Percentiles rank a stretch among this genome's conserved stretches.
Evolutionary conservation across 1,140 invertebrate genomes (phyloP).

Genomic region (Dryas iulia): DNA sequence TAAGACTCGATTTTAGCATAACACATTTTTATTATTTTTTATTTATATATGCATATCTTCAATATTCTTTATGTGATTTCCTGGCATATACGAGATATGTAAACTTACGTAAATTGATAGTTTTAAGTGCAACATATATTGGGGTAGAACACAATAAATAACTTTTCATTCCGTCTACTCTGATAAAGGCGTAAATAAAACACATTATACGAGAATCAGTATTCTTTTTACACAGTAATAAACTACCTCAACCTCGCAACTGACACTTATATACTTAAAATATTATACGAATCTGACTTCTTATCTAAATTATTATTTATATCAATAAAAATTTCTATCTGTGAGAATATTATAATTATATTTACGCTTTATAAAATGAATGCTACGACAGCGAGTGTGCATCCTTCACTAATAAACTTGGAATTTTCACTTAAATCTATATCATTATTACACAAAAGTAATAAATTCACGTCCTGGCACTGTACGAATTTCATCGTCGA

Average conservation of each 20-base stretch:
- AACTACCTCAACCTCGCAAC: slow-evolving; percentile 63
- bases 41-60: no score
- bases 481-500: slow-evolving; percentile 20
- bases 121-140: no score
- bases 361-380: slow-evolving; percentile 59
- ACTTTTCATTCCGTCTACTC: no score
- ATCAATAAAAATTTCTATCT: slow-evolving; percentile 68
- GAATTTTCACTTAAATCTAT: slow-evolving; percentile 49
- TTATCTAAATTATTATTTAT: slow-evolving; percentile 59
- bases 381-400: slow-evolving; percentile 51
- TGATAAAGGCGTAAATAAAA: slow-evolving; percentile 52
- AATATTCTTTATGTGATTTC: no score
- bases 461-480: slow-evolving; percentile 48
- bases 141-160: no score
- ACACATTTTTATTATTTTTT: no score
- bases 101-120: no score
- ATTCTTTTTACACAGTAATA: slow-evolving; percentile 73
- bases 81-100: no score
- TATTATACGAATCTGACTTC: slow-evolving; percentile 75
- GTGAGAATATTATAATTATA: slow-evolving; percentile 63
- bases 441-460: slow-evolving; percentile 51
- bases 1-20: no score
- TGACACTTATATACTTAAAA: slow-evolving; percentile 64
- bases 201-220: slow-evolving; percentile 67
- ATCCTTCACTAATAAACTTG: slow-evolving; percentile 47